These are phyloP conservation scores for Andrena camellia DNA, from an alignment of 2,888 invertebrate species.

Conservation along the genomic window DNA sequence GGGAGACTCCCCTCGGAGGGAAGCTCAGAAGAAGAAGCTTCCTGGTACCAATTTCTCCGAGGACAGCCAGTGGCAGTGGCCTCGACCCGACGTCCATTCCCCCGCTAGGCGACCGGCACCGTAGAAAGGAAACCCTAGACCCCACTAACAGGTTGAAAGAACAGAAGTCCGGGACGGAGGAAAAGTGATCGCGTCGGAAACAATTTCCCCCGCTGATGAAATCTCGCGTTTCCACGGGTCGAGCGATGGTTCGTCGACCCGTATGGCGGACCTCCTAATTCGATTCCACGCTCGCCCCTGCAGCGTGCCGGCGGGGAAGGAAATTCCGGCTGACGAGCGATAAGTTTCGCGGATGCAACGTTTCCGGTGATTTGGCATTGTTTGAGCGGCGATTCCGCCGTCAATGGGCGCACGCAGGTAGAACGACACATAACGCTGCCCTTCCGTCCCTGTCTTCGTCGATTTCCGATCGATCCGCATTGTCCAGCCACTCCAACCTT, in stretches of 20 bases:
- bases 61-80: neutral
- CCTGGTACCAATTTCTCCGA: neutral
- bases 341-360: slow-evolving; percentile 83
- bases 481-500: neutral
- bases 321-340: slow-evolving; percentile 74
- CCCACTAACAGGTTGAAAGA: neutral
- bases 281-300: neutral
- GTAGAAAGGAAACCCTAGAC: neutral
- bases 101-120: neutral
- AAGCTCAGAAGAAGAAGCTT: neutral
- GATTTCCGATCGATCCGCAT: slow-evolving; percentile 52
- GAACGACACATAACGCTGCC: slow-evolving; percentile 69
- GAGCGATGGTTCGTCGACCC: slow-evolving; percentile 7
- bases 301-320: slow-evolving; percentile 48
- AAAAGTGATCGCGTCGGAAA: slow-evolving; percentile 4
- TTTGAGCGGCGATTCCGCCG: slow-evolving; percentile 70
- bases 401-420: slow-evolving; percentile 80
- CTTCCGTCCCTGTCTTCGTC: slow-evolving; percentile 47
- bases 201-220: neutral
- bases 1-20: too few species aligned
- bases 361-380: slow-evolving; percentile 83
- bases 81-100: neutral
- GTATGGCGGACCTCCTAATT: slow-evolving; percentile 12
- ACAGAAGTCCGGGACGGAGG: neutral
- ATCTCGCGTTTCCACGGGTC: slow-evolving; percentile 1